Base-by-base conservation (phyloP, 1,140 invertebrate species). In the Chironomus striatipennis region DNA sequence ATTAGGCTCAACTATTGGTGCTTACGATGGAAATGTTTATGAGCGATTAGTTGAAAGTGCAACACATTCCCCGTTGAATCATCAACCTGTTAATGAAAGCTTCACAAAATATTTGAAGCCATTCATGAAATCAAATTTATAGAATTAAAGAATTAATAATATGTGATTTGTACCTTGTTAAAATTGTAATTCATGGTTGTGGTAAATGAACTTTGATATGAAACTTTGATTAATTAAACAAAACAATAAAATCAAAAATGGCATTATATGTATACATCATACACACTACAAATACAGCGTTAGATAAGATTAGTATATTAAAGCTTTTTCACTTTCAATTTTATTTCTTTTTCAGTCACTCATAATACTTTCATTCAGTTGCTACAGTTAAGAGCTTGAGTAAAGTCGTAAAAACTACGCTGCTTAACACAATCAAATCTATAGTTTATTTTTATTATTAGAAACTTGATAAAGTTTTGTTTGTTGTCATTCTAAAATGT, bases 11-110 rank as follows among this genome's bases (percentile, higher is more conserved):
- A 89, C 93, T 0, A 81, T 98, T 1, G 96, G 96, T 1, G 87
- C 91, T 9, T 95, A 91, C 79, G 96, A 98, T 83, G 96, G 96
- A 2, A 88, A 93, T 76, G 95, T 96, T 1, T 98, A 98, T 81
- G 89, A 95, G 79, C 88, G 93, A 75, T 84, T 98, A 8, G 94
- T 92, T 79, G 88, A 91, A 73, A 94, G 91, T 78, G 93, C 95
- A 0, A 86, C 90, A 79, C 91, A 92, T 78, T 94, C 93, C 80
- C 93, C 95, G 0, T 84, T 98, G 1, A 98, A 98, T 83, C 84
- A 90, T 74, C 87, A 91, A 76, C 90, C 89, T 18, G 93, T 94
- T 5, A 91, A 93, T 77, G 82, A 87, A 77, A 89, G 89, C 74
- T 93, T 91, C 82, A 84, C 91, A 57, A 86, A 88, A 77, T 90